Conservation (phyloP, 2,888 invertebrate species). For the Urechis unicinctus region DNA sequence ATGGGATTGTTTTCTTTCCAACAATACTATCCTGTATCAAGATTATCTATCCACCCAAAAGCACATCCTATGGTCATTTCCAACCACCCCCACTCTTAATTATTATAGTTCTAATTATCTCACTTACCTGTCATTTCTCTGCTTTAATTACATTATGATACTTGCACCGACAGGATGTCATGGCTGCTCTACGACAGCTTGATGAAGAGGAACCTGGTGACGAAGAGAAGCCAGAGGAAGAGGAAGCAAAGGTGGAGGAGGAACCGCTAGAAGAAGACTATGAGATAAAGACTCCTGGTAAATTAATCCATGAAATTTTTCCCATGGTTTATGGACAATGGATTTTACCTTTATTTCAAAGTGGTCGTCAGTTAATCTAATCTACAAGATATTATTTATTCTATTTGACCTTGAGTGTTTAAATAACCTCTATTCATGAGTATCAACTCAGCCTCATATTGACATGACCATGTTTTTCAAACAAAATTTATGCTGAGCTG, state of each 20-base stretch:
- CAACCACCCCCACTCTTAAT: too few species aligned
- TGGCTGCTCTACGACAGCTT: constrained; percentile 25
- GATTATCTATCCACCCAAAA: too few species aligned
- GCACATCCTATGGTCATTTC: too few species aligned
- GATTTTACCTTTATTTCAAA: too few species aligned
- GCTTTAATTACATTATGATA: too few species aligned
- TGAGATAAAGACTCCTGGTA: constrained; percentile 41
- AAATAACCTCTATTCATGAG: not conserved
- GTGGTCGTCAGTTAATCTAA: too few species aligned
- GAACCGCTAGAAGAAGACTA: constrained; percentile 27
- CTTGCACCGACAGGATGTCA: constrained; percentile 31
- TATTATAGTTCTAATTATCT: too few species aligned
- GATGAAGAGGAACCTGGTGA: constrained; percentile 28
- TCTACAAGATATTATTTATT: not conserved
- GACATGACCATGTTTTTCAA: not conserved
- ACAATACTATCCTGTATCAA: too few species aligned
- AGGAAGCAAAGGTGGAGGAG: constrained; percentile 30
- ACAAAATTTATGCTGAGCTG: not conserved
- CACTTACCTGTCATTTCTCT: too few species aligned
- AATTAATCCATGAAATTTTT: too few species aligned
- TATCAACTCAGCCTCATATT: not conserved
- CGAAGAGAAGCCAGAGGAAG: constrained; percentile 22
- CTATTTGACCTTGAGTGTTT: not conserved
- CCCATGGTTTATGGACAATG: too few species aligned
- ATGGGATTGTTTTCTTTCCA: too few species aligned